phyloP scores from a whole-genome alignment of 2,113 vertebrate genomes.

The Haemorhous mexicanus region DNA sequence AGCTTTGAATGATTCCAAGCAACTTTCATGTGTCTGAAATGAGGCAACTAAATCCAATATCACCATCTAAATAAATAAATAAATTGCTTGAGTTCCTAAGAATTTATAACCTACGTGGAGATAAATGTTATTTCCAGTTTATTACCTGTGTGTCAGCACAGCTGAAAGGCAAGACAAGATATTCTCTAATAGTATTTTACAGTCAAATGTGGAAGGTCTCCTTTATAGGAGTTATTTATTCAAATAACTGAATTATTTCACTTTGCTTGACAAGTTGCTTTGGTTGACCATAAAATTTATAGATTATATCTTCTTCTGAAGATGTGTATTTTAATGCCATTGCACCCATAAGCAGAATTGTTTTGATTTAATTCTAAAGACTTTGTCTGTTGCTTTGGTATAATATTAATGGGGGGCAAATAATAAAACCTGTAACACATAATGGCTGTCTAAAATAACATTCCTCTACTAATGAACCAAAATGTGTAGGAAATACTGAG shows the following conservation, averaged over 20 bases:
- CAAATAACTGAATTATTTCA: slow-evolving; percentile 8
- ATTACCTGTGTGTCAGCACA: background rate
- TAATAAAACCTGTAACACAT: background rate
- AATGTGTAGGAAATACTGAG: background rate
- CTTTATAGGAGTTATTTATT: slow-evolving; percentile 7
- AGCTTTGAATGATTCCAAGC: background rate
- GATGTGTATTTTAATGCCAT: background rate
- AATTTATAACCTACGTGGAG: background rate
- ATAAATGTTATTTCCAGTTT: background rate
- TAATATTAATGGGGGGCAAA: background rate
- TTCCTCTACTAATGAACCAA: background rate
- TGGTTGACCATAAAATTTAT: background rate
- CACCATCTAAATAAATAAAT: background rate
- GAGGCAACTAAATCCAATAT: background rate
- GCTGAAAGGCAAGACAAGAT: background rate
- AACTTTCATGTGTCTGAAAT: background rate
- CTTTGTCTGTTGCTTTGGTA: background rate
- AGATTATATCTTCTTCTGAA: background rate
- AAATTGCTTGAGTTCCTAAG: background rate
- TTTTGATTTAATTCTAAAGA: slow-evolving; percentile 2
- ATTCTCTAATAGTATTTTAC: background rate
- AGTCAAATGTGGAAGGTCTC: background rate
- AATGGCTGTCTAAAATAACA: background rate
- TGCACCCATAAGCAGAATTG: background rate
- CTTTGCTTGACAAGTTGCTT: slow-evolving; percentile 6